A percentile compares a stretch with the other conserved stretches of the same genome.
Conservation (phyloP, 1,140 invertebrate genomes). For the Pseudoatta argentina region DNA sequence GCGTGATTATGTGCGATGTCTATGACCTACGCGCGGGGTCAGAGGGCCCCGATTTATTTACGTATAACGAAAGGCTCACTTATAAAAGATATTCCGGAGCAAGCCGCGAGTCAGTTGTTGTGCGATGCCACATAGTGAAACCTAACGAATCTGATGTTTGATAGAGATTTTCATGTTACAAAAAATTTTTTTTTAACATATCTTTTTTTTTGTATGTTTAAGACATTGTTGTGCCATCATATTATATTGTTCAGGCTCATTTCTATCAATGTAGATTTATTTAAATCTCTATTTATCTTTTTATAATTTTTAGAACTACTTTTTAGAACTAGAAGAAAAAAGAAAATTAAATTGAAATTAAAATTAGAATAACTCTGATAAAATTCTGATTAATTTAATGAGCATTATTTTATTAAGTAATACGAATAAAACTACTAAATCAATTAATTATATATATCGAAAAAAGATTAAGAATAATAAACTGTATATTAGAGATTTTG, state of each 20-base stretch:
- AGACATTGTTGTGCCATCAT: background rate
- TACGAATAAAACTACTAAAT: background rate
- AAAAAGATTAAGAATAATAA: too few species aligned
- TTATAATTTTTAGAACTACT: too few species aligned
- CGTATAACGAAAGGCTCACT: constrained; percentile 14
- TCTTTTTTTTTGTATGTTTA: background rate
- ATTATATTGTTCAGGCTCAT: background rate
- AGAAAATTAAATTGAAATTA: too few species aligned
- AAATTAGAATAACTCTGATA: too few species aligned
- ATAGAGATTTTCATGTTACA: background rate
- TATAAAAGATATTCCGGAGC: background rate
- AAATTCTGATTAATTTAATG: too few species aligned
- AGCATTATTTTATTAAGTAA: too few species aligned
- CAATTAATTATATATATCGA: background rate
- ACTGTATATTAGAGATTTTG: too few species aligned
- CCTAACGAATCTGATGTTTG: background rate
- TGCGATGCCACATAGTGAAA: background rate
- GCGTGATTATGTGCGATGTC: constrained; percentile 11
- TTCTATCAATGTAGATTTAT: too few species aligned
- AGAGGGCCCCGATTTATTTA: background rate
- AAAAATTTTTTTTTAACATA: background rate
- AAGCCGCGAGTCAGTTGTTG: background rate
- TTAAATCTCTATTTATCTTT: too few species aligned
- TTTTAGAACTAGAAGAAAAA: too few species aligned
- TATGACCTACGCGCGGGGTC: background rate